These are phyloP conservation scores for Lithobius niger DNA, from an alignment of 1,140 invertebrate genomes.

Conservation along the genomic window DNA sequence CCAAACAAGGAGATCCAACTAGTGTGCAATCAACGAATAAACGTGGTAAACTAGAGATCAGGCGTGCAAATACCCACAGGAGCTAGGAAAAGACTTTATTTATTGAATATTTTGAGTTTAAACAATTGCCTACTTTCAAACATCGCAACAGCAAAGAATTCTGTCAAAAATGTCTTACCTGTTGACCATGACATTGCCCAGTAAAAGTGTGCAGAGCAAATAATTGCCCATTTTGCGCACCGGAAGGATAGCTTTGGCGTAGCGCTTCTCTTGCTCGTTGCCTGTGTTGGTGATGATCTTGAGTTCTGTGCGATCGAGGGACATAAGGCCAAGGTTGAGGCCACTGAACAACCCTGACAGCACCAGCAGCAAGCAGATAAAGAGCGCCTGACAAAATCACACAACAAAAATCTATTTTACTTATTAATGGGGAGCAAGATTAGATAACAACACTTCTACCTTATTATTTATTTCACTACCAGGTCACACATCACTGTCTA, in stretches of 20 bases:
- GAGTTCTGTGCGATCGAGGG: slow-evolving; percentile 85
- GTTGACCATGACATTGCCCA: slow-evolving; percentile 97
- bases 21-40: too few relatives aligned
- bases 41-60: too few relatives aligned
- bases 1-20: too few relatives aligned
- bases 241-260: slow-evolving; percentile 67
- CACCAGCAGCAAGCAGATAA: slow-evolving; percentile 59
- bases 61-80: too few relatives aligned
- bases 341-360: slow-evolving; percentile 91
- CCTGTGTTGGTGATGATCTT: slow-evolving; percentile 83
- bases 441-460: background rate
- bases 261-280: slow-evolving; percentile 40
- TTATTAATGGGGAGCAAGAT: background rate
- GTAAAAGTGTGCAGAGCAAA: slow-evolving; percentile 78
- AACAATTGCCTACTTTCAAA: too few relatives aligned
- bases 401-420: background rate
- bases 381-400: slow-evolving; percentile 40
- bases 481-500: slow-evolving; percentile 55
- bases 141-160: too few relatives aligned
- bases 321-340: slow-evolving; percentile 92
- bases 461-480: slow-evolving; percentile 33
- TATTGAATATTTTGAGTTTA: too few relatives aligned
- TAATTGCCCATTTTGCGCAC: slow-evolving; percentile 89
- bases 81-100: too few relatives aligned
- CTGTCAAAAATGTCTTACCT: too few relatives aligned